phyloP scores from a whole-genome alignment of 2,888 invertebrate genomes.

The Pristionchus japonicus region DNA sequence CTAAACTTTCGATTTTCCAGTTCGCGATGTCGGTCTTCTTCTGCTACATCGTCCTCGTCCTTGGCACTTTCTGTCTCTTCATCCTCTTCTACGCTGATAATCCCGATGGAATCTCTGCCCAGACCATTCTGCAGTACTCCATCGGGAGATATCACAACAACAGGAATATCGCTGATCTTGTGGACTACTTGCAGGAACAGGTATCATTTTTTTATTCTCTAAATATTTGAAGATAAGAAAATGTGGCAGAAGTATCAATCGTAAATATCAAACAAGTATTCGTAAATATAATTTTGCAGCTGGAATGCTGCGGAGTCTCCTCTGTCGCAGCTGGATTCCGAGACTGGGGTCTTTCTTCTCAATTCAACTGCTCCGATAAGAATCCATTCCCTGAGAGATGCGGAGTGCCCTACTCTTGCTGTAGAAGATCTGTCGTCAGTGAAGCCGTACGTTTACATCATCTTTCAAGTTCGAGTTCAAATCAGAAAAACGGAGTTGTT shows the following conservation, averaged over 20 bases:
- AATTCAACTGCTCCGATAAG: slow-evolving; percentile 76
- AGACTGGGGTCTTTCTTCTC: slow-evolving; percentile 76
- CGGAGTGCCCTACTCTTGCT: slow-evolving; percentile 78
- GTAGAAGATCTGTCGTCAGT: slow-evolving; percentile 70
- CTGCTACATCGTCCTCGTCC: slow-evolving; percentile 71
- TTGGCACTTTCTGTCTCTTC: slow-evolving; percentile 70
- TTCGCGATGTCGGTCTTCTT: slow-evolving; percentile 72
- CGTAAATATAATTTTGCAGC: too few species aligned
- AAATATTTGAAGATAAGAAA: neutral
- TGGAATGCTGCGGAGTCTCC: slow-evolving; percentile 77
- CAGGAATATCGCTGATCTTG: slow-evolving; percentile 73
- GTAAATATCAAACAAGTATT: neutral
- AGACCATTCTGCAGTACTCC: slow-evolving; percentile 68
- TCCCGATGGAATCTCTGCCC: slow-evolving; percentile 67
- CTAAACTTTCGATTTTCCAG: slow-evolving; percentile 57
- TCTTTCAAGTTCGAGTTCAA: neutral
- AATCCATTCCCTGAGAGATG: slow-evolving; percentile 76
- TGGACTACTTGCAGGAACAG: slow-evolving; percentile 74
- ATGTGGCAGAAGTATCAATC: neutral
- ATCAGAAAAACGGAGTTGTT: too few species aligned
- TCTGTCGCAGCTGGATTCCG: slow-evolving; percentile 75
- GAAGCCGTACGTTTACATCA: slow-evolving; percentile 58
- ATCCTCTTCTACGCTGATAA: slow-evolving; percentile 74
- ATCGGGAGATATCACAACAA: slow-evolving; percentile 73
- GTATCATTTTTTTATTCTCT: slow-evolving; percentile 57